Evolutionary conservation across 2,797 vertebrate genomes (phyloP).

Genomic region (Varecia variegata): DNA sequence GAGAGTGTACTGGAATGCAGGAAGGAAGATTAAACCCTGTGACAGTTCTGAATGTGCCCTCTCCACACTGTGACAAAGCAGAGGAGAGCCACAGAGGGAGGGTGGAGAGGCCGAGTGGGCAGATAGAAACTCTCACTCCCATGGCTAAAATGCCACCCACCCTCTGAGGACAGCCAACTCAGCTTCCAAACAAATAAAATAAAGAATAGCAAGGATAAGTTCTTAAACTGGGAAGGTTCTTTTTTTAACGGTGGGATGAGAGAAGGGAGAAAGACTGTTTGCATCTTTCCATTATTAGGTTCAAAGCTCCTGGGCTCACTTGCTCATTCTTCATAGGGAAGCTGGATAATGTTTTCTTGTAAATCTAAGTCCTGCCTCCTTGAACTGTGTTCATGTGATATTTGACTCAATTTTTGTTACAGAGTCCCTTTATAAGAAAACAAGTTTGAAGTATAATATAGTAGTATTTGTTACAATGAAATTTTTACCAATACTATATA

Average conservation of each 20-base stretch:
- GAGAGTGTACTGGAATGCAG: neutral
- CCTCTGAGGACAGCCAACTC: neutral
- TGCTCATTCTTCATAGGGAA: neutral
- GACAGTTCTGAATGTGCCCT: too few relatives aligned
- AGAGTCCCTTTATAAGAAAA: neutral
- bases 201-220: neutral
- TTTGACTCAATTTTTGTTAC: neutral
- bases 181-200: neutral
- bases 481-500: neutral
- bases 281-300: neutral
- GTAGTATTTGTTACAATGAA: neutral
- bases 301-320: neutral
- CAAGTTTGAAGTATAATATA: neutral
- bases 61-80: neutral
- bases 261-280: neutral
- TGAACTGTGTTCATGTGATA: neutral
- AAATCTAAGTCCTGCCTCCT: neutral
- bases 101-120: neutral
- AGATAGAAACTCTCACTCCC: neutral
- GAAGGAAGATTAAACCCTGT: neutral
- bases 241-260: neutral
- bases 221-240: neutral
- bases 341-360: neutral
- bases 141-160: neutral
- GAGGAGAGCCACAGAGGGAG: neutral